A percentile compares a stretch with the other conserved stretches of the same genome.
Evolutionary conservation across 2,888 invertebrate species (phyloP).

Genomic region (Cryptocephalus moraei): DNA sequence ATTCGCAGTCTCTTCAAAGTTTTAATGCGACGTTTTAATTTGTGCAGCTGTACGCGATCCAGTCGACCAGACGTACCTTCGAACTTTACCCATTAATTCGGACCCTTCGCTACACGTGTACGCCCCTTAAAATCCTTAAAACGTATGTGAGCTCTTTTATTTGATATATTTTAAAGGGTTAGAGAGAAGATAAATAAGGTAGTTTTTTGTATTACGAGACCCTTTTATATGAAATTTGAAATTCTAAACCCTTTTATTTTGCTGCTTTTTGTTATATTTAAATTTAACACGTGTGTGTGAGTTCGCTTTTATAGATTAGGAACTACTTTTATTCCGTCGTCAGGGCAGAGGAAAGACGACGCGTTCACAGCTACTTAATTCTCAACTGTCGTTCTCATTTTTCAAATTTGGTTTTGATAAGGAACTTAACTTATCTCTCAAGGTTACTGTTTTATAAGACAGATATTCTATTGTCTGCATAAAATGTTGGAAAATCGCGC

Average conservation of each 20-base stretch:
- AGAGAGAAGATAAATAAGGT: constrained; percentile 23
- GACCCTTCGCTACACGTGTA: constrained; percentile 4
- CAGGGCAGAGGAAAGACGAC: too few species aligned
- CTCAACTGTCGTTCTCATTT: too few species aligned
- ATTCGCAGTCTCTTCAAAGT: constrained; percentile 4
- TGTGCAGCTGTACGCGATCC: constrained; percentile 6
- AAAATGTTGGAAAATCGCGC: too few species aligned
- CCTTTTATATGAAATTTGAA: constrained; percentile 22
- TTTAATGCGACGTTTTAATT: constrained; percentile 3
- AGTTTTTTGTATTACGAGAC: constrained; percentile 21
- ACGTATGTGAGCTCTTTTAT: constrained; percentile 19
- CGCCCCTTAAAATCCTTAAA: constrained; percentile 17
- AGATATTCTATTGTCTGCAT: too few species aligned
- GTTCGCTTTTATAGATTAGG: neutral
- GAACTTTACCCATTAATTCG: constrained; percentile 5
- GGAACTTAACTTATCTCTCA: too few species aligned
- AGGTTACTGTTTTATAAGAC: too few species aligned
- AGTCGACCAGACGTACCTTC: constrained; percentile 9
- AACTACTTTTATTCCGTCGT: neutral
- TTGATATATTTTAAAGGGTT: constrained; percentile 24
- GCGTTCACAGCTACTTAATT: too few species aligned
- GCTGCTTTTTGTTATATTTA: constrained; percentile 28
- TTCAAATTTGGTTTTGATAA: too few species aligned
- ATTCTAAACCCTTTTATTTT: constrained; percentile 34
- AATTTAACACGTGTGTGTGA: constrained; percentile 27